phyloP scores from a whole-genome alignment of 2,113 vertebrate genomes.

The Butorides virescens region DNA sequence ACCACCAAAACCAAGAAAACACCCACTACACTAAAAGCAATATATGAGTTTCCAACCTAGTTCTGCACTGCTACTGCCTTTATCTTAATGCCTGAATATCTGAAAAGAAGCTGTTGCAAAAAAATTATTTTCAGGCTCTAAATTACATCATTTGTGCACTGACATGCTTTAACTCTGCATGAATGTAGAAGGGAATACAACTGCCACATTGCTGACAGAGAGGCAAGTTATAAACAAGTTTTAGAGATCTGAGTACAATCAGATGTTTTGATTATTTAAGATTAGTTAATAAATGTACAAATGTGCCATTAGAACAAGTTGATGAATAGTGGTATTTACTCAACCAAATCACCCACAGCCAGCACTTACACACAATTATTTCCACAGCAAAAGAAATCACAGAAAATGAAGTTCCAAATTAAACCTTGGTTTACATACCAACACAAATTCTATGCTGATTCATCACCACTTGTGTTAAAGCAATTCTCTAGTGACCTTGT shows the following conservation, averaged over 20 bases:
- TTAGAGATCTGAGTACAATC: neutral
- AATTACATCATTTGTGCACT: neutral
- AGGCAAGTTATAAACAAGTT: neutral
- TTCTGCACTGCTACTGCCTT: neutral
- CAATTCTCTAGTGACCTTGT: neutral
- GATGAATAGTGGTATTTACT: neutral
- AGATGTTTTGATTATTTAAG: neutral
- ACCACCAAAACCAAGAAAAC: neutral
- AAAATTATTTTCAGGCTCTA: neutral
- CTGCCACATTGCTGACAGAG: neutral
- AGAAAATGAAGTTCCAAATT: neutral
- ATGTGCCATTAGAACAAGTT: neutral
- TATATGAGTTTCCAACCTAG: neutral
- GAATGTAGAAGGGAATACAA: neutral
- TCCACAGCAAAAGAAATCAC: neutral
- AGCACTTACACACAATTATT: neutral
- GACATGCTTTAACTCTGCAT: neutral
- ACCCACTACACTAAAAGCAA: neutral
- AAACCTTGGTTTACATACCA: neutral
- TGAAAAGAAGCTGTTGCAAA: neutral
- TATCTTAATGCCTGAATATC: neutral
- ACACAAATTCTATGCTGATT: neutral
- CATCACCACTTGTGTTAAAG: neutral
- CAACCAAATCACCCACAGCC: neutral
- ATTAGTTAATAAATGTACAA: neutral